A percentile compares a stretch with the other conserved stretches of the same genome.
phyloP scores from a whole-genome alignment of 2,888 invertebrate genomes.

The Tiliacea citrago region DNA sequence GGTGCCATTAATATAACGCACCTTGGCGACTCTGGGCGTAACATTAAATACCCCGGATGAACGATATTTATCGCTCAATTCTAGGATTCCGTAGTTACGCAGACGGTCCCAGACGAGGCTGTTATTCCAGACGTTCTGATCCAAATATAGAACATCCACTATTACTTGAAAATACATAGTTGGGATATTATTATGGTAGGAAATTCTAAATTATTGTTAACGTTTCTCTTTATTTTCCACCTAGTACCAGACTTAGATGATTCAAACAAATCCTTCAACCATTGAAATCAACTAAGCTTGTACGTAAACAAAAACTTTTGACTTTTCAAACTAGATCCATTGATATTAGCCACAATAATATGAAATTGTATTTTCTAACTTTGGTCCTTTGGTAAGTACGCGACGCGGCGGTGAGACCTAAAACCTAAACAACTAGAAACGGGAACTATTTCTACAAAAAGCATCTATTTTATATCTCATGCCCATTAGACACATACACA shows the following conservation, averaged over 20 bases:
- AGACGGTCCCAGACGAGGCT: neutral
- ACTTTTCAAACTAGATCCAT: slow-evolving; percentile 6
- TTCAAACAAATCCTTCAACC: neutral
- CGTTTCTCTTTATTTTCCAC: neutral
- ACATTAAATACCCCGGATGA: slow-evolving; percentile 48
- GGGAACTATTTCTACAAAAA: neutral
- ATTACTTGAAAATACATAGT: slow-evolving; percentile 18
- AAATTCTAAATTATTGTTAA: slow-evolving; percentile 9
- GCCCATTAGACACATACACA: neutral
- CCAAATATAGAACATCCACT: slow-evolving; percentile 18
- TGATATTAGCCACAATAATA: slow-evolving; percentile 12
- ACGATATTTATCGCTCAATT: slow-evolving; percentile 52
- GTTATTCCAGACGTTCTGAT: neutral
- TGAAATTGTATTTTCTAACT: slow-evolving; percentile 31
- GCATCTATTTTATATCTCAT: neutral
- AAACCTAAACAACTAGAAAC: neutral
- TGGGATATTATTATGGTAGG: neutral
- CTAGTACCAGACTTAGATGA: neutral
- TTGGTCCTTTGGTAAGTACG: neutral
- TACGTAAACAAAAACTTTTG: slow-evolving; percentile 7
- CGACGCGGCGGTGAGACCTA: neutral
- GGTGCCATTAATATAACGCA: slow-evolving; percentile 45
- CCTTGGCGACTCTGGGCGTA: slow-evolving; percentile 51
- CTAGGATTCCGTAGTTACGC: slow-evolving; percentile 42
- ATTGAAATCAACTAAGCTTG: neutral